phyloP scores from a whole-genome alignment of 2,113 vertebrate species.

The Caloenas nicobarica region DNA sequence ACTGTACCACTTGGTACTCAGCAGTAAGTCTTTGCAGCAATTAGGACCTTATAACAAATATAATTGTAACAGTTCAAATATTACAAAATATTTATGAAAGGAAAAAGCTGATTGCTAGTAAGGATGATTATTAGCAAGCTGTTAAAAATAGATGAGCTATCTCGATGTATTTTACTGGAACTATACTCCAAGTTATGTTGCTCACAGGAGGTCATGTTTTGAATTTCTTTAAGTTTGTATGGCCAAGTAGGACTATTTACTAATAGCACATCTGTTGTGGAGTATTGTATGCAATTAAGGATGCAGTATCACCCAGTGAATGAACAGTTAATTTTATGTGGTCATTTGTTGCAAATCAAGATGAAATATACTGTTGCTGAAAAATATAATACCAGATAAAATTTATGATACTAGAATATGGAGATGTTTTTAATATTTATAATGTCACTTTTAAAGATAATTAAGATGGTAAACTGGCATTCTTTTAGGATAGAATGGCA shows the following conservation, averaged over 20 bases:
- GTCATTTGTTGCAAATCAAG: neutral
- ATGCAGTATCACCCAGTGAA: neutral
- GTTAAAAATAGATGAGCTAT: neutral
- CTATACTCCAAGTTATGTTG: neutral
- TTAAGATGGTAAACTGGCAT: neutral
- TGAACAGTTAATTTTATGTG: neutral
- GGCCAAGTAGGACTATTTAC: neutral
- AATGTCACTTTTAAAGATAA: neutral
- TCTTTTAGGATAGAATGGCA: neutral
- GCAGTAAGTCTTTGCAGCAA: slow-evolving; percentile 37
- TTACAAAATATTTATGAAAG: neutral
- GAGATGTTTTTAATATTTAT: neutral
- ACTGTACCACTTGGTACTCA: neutral
- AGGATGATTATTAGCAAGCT: neutral
- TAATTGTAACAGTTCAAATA: neutral
- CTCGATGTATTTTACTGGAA: neutral
- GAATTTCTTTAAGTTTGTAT: neutral
- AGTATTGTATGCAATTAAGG: neutral
- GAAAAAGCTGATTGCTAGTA: neutral
- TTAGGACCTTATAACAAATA: neutral
- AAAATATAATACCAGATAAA: neutral
- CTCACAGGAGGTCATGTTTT: neutral
- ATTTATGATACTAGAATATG: neutral
- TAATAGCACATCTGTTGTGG: neutral
- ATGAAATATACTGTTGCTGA: neutral